Percentiles rank a stretch among this genome's conserved stretches.
These are phyloP conservation scores for Stegodyphus mimosarum DNA, from an alignment of 1,140 invertebrate genomes.

Conservation along the genomic window DNA sequence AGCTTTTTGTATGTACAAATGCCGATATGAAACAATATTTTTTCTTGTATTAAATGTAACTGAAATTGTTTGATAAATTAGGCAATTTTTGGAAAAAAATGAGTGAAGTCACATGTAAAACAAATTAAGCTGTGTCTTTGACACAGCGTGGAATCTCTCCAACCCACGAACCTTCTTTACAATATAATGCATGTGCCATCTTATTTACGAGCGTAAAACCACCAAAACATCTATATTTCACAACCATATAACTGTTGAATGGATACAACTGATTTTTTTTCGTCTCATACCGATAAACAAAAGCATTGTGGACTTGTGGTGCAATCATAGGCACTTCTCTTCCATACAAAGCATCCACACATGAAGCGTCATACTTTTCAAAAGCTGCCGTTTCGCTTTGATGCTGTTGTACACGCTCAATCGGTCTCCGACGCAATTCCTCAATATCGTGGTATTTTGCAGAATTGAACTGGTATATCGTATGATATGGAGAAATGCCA, in stretches of 20 bases:
- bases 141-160: slow-evolving; percentile 40
- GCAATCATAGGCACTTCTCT: slow-evolving; percentile 32
- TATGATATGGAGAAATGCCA: slow-evolving; percentile 15
- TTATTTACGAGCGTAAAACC: slow-evolving; percentile 21
- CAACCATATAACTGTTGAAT: slow-evolving; percentile 46
- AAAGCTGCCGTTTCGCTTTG: neutral
- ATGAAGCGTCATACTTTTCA: slow-evolving; percentile 2
- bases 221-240: slow-evolving; percentile 44
- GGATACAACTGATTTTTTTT: slow-evolving; percentile 45
- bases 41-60: too few species aligned
- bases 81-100: too few species aligned
- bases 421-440: slow-evolving; percentile 16
- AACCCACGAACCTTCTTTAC: slow-evolving; percentile 39
- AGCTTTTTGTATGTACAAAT: too few species aligned
- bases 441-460: neutral
- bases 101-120: too few species aligned
- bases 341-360: slow-evolving; percentile 26
- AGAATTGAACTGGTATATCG: neutral
- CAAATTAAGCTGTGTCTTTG: neutral
- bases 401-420: neutral
- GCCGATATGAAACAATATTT: too few species aligned
- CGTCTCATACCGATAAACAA: slow-evolving; percentile 56
- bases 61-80: too few species aligned
- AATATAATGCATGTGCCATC: slow-evolving; percentile 20
- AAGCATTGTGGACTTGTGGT: slow-evolving; percentile 26